These are phyloP conservation scores for Dendrolimus kikuchii DNA, from an alignment of 1,140 invertebrate species.

Conservation along the genomic window DNA sequence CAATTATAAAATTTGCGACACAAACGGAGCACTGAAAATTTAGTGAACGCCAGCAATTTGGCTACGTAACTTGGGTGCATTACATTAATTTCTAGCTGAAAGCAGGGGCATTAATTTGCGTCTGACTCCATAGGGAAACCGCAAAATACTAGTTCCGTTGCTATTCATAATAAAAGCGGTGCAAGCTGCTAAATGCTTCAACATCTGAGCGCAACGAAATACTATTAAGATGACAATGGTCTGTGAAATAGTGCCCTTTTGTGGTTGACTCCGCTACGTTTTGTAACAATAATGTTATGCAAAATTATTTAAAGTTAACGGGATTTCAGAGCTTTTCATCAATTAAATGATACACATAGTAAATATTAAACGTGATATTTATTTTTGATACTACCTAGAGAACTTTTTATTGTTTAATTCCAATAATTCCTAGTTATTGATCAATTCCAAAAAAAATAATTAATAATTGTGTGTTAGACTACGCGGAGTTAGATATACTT, in stretches of 20 bases:
- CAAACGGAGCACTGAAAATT: conserved; percentile 37
- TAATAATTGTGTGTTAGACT: too few species aligned
- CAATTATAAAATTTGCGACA: conserved; percentile 46
- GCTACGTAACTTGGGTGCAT: conserved; percentile 63
- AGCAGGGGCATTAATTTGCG: conserved; percentile 67
- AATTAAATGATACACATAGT: too few species aligned
- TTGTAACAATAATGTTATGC: conserved; percentile 3
- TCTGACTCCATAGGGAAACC: conserved; percentile 59
- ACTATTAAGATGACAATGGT: conserved; percentile 59
- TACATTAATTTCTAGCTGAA: conserved; percentile 69
- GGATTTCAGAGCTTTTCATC: too few species aligned
- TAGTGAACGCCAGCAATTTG: conserved; percentile 60
- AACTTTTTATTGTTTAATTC: too few species aligned
- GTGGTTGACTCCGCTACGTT: conserved; percentile 10
- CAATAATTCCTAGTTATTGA: too few species aligned
- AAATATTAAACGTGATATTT: too few species aligned
- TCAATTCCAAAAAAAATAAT: too few species aligned
- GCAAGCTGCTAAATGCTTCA: conserved; percentile 65
- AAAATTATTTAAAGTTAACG: too few species aligned
- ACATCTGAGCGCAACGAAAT: conserved; percentile 61
- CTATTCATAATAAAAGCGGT: conserved; percentile 68
- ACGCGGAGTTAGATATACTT: too few species aligned
- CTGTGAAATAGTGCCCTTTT: conserved; percentile 42
- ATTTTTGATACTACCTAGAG: too few species aligned
- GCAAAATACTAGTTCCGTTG: conserved; percentile 67